Base-by-base conservation (phyloP, 2,113 vertebrate genomes). In the Syrrhaptes paradoxus region DNA sequence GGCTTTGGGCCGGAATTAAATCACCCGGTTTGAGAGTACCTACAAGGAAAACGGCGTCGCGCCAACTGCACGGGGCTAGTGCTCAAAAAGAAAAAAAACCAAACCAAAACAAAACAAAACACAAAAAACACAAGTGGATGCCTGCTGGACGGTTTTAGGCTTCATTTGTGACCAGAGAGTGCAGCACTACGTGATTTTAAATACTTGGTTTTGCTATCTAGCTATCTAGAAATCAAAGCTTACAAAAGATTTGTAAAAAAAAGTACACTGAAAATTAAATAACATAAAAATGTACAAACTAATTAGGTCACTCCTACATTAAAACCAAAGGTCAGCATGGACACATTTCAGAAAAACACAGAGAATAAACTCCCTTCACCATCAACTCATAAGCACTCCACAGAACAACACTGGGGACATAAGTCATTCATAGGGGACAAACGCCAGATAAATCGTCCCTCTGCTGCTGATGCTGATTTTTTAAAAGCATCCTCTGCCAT, bases 11-110 rank as follows among this genome's bases (percentile, higher is more conserved):
- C 62, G 12, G 4, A 61, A 34, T 6, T 45, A 48, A 25, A 29
- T 49, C 45, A 8, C 57, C 51, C 41, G 16, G 24, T 26, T 32
- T 51, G 9, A 73, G 74, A 78, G 91, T 51, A 71, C 32, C 20
- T 2, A 13, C 22, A 25, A 13, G 21, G 10, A 28, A 32, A 84
- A 7, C 4, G 0, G 13, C 6, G 6, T 2, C 4, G 22, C 7
- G 70, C n/a, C 45, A 17, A 38, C 51, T 34, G 52, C 41, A 21
- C 1, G 1, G 21, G 29, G 86, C 45, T 66, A 32, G 13, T 49
- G 83, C 74, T 76, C 34, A 63, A 18, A 59, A 78, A 18, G 24
- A 48, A 18, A 48, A 65, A 48, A 52, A 71, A 93, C 9, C 5
- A 41, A 41, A 41, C 38, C 38, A 38, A 38, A 38, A 38, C 41